Conservation (phyloP, 1,140 invertebrate species). For the Papilio xuthus region DNA sequence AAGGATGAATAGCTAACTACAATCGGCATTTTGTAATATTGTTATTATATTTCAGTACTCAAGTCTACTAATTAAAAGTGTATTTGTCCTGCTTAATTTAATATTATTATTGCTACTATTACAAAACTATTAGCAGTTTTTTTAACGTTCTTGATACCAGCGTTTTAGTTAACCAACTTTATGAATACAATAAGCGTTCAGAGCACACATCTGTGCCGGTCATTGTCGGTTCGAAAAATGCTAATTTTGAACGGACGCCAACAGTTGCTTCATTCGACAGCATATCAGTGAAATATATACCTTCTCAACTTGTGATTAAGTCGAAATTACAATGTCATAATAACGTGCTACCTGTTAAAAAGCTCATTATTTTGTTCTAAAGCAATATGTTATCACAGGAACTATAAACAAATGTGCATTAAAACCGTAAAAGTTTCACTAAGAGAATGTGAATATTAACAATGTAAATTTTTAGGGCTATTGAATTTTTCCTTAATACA, state of each 20-base stretch:
- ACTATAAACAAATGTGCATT: conserved; percentile 20
- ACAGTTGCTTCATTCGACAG: neutral
- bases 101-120: no score
- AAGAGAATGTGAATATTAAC: neutral
- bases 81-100: no score
- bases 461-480: neutral
- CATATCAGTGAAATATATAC: neutral
- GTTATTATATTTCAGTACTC: no score
- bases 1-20: neutral
- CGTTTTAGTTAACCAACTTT: neutral
- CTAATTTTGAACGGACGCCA: conserved; percentile 38
- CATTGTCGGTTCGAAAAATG: conserved; percentile 36
- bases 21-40: no score
- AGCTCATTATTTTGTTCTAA: conserved; percentile 19
- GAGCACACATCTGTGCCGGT: conserved; percentile 27
- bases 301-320: neutral
- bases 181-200: conserved; percentile 23
- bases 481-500: neutral
- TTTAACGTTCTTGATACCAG: neutral
- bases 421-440: neutral
- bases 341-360: conserved; percentile 11
- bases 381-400: neutral
- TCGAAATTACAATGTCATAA: neutral
- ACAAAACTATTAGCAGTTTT: neutral
- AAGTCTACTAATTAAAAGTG: no score